phyloP scores from a whole-genome alignment of 2,113 vertebrate species.

The Mormoops blainvillei region DNA sequence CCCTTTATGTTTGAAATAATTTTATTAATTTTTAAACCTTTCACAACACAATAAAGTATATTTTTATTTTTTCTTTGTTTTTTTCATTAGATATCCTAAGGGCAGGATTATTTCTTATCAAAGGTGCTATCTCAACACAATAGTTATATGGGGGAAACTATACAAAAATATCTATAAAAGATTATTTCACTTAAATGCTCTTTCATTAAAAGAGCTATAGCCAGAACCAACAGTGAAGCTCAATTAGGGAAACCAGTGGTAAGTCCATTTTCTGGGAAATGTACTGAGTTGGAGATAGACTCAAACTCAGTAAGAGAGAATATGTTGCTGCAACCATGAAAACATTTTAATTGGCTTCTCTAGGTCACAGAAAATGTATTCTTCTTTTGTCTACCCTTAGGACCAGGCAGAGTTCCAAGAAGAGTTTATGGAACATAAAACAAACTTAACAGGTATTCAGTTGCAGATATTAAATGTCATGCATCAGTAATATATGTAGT shows the following conservation, averaged over 20 bases:
- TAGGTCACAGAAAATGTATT: neutral
- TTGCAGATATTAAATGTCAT: neutral
- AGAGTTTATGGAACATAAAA: neutral
- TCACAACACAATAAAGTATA: too few relatives aligned
- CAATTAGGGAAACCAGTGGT: neutral
- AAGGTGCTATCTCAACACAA: neutral
- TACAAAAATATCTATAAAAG: neutral
- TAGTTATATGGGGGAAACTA: neutral
- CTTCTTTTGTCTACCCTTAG: neutral
- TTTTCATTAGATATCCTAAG: neutral
- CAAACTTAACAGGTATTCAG: neutral
- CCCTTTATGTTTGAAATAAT: too few relatives aligned
- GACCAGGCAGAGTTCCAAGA: neutral
- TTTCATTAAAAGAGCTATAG: neutral
- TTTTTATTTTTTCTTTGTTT: neutral
- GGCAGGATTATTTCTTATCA: neutral
- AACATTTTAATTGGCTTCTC: neutral
- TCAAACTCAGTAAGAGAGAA: neutral
- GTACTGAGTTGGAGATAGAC: neutral
- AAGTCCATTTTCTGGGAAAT: neutral
- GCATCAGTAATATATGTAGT: neutral
- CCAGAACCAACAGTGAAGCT: neutral
- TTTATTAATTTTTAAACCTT: too few relatives aligned
- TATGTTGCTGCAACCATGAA: neutral
- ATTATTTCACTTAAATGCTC: neutral